phyloP scores from a whole-genome alignment of 2,888 invertebrate species.

The Metopia argyrocephala region DNA sequence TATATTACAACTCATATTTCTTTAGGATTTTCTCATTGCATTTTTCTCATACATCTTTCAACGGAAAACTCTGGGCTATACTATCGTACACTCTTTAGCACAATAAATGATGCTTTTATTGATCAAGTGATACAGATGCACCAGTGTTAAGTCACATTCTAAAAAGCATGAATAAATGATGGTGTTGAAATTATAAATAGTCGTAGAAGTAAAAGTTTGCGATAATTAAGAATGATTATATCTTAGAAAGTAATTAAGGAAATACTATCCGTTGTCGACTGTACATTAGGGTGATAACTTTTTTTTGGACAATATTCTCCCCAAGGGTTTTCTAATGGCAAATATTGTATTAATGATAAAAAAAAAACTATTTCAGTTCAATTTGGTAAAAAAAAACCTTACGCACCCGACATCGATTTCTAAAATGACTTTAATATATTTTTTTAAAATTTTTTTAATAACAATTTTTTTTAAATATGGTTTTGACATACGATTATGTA shows the following conservation, averaged over 20 bases:
- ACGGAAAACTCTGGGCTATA: constrained; percentile 5
- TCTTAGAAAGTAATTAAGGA: constrained; percentile 1
- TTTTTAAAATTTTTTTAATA: too few relatives aligned
- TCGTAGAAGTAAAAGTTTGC: constrained; percentile 35
- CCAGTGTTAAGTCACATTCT: neutral
- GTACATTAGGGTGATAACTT: too few relatives aligned
- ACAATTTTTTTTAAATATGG: too few relatives aligned
- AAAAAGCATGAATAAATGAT: constrained; percentile 20
- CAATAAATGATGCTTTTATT: constrained; percentile 37
- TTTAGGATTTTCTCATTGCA: constrained; percentile 32
- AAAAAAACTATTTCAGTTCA: too few relatives aligned
- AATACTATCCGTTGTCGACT: neutral
- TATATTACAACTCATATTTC: constrained; percentile 50
- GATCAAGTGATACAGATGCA: constrained; percentile 42
- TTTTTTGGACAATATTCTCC: too few relatives aligned
- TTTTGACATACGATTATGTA: too few relatives aligned
- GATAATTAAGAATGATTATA: constrained; percentile 57
- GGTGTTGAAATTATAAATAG: constrained; percentile 11
- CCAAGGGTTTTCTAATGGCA: too few relatives aligned
- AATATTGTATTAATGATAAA: too few relatives aligned
- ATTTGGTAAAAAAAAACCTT: too few relatives aligned
- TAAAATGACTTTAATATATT: too few relatives aligned
- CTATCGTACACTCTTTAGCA: constrained; percentile 6
- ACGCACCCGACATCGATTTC: too few relatives aligned
- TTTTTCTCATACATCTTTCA: neutral